A percentile compares a stretch with the other conserved stretches of the same genome.
Conservation (phyloP, 2,888 invertebrate genomes). For the Melanostoma scalare region DNA sequence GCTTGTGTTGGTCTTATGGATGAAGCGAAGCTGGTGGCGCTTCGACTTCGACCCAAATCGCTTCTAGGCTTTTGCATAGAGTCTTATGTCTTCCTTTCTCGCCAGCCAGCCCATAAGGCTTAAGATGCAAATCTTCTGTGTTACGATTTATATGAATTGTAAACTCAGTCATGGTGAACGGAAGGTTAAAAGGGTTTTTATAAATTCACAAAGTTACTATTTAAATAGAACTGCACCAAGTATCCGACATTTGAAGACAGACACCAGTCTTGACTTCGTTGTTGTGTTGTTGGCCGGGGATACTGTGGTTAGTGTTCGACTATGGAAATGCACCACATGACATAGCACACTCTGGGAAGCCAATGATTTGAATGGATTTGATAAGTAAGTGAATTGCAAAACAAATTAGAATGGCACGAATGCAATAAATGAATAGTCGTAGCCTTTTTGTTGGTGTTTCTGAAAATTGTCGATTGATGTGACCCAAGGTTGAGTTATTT, state of each 20-base stretch:
- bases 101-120: background rate
- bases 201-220: slow-evolving; percentile 42
- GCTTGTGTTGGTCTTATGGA: slow-evolving; percentile 2
- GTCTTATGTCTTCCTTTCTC: slow-evolving; percentile 21
- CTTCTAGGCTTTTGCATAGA: slow-evolving; percentile 31
- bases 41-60: slow-evolving; percentile 57
- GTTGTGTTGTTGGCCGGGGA: background rate
- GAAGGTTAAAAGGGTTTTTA: slow-evolving; percentile 69
- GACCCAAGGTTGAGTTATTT: background rate
- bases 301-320: slow-evolving; percentile 19
- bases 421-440: slow-evolving; percentile 11
- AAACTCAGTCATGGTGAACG: slow-evolving; percentile 47
- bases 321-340: slow-evolving; percentile 11
- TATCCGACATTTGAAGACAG: slow-evolving; percentile 14
- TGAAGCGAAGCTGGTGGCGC: slow-evolving; percentile 49
- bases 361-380: slow-evolving; percentile 29
- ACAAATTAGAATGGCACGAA: slow-evolving; percentile 24
- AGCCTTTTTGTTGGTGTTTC: background rate
- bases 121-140: slow-evolving; percentile 51
- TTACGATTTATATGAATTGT: slow-evolving; percentile 45
- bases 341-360: background rate
- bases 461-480: background rate
- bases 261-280: background rate
- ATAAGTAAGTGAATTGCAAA: slow-evolving; percentile 32
- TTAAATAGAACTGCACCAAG: slow-evolving; percentile 27